A percentile compares a stretch with the other conserved stretches of the same genome.
These are phyloP conservation scores for Gambelia wislizenii DNA, from an alignment of 2,797 vertebrate species.

Conservation along the genomic window DNA sequence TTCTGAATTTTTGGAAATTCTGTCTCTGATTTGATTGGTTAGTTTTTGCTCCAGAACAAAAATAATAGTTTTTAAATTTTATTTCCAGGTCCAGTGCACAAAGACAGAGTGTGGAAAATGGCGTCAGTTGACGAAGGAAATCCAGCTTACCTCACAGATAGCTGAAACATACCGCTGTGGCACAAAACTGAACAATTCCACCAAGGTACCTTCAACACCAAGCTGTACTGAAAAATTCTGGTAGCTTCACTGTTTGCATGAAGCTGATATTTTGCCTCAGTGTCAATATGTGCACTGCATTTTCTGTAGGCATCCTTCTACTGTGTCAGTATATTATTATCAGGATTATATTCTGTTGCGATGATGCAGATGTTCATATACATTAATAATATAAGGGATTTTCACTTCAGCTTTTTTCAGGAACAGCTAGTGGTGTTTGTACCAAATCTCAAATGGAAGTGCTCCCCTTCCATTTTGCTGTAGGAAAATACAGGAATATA, in stretches of 20 bases:
- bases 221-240: neutral
- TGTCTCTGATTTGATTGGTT: neutral
- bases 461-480: neutral
- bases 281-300: neutral
- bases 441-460: neutral
- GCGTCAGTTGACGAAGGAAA: constrained; percentile 97
- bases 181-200: constrained; percentile 88
- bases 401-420: neutral
- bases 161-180: constrained; percentile 92
- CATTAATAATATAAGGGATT: neutral
- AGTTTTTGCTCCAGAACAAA: constrained; percentile 30
- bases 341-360: neutral
- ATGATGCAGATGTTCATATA: neutral
- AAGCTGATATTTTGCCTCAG: neutral
- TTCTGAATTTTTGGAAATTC: neutral
- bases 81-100: constrained; percentile 91
- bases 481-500: neutral
- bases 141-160: constrained; percentile 89
- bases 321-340: neutral
- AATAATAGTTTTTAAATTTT: constrained; percentile 47
- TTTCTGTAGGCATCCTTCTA: constrained; percentile 20
- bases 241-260: constrained; percentile 38
- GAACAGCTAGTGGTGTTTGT: neutral
- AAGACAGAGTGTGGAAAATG: constrained; percentile 93
- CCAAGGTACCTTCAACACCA: constrained; percentile 83